Conservation (phyloP, 2,888 invertebrate species). For the Caenorhabditis wallacei region DNA sequence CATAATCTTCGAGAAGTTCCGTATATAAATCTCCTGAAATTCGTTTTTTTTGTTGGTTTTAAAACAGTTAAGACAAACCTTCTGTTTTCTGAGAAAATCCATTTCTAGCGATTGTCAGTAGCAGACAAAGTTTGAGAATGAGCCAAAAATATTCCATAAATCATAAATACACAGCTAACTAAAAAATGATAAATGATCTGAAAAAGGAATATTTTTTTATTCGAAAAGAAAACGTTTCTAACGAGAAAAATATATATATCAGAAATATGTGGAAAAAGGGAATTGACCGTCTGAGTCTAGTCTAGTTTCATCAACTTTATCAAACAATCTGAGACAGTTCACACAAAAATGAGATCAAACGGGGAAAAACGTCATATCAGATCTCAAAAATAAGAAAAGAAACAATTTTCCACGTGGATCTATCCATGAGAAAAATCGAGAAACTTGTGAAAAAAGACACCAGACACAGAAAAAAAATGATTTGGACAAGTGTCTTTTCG, state of each 20-base stretch:
- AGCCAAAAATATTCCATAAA: slow-evolving; percentile 52
- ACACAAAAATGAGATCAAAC: too few relatives aligned
- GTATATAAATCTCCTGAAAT: slow-evolving; percentile 70
- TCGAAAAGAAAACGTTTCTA: neutral
- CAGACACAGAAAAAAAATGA: slow-evolving; percentile 34
- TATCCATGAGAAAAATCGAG: neutral
- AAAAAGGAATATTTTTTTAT: neutral
- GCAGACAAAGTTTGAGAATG: slow-evolving; percentile 32
- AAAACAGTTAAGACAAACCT: slow-evolving; percentile 8
- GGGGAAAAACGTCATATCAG: neutral
- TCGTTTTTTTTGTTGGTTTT: neutral
- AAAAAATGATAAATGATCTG: slow-evolving; percentile 26
- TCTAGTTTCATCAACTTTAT: too few relatives aligned
- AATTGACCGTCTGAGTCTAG: neutral
- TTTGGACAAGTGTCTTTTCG: slow-evolving; percentile 36
- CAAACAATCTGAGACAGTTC: too few relatives aligned
- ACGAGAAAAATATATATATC: neutral
- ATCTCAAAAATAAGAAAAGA: neutral
- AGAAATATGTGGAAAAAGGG: neutral
- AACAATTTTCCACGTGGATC: neutral
- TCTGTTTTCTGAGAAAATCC: slow-evolving; percentile 39
- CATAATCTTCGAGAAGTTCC: slow-evolving; percentile 72
- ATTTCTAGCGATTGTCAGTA: slow-evolving; percentile 35
- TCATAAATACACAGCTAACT: slow-evolving; percentile 51
- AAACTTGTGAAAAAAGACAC: slow-evolving; percentile 41